Conservation (phyloP, 2,888 invertebrate genomes). For the Hoplodrina blanda region DNA sequence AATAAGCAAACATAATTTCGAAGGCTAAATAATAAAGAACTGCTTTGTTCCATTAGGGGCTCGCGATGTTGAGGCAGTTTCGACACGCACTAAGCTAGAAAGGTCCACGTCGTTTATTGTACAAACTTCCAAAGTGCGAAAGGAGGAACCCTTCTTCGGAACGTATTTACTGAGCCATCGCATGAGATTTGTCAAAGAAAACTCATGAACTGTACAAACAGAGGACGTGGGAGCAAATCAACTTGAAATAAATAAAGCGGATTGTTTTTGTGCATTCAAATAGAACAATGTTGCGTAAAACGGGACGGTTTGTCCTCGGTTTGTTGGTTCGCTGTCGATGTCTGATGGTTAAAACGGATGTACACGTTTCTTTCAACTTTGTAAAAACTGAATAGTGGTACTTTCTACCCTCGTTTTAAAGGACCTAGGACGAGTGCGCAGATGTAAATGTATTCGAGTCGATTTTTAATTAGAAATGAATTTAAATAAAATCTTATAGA, state of each 20-base stretch:
- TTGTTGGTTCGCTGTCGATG: constrained; percentile 32
- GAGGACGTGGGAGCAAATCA: constrained; percentile 66
- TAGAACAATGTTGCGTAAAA: constrained; percentile 53
- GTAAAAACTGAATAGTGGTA: neutral
- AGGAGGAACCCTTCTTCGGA: constrained; percentile 69
- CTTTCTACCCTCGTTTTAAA: neutral
- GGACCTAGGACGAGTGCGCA: no score
- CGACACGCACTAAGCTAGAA: constrained; percentile 60
- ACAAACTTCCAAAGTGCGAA: constrained; percentile 69
- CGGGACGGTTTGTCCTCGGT: constrained; percentile 30
- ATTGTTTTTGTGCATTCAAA: constrained; percentile 65
- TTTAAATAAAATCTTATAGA: no score
- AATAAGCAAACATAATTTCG: constrained; percentile 62
- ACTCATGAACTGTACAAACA: constrained; percentile 72
- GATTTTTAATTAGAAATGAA: no score
- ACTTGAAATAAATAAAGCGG: constrained; percentile 64
- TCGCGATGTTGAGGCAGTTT: constrained; percentile 46
- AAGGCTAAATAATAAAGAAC: constrained; percentile 60
- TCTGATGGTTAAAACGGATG: constrained; percentile 9
- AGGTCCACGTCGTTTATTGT: constrained; percentile 67
- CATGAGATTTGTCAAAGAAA: constrained; percentile 82
- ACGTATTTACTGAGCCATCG: constrained; percentile 76
- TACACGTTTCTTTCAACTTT: constrained; percentile 13
- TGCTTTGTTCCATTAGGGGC: constrained; percentile 67
- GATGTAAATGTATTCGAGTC: no score